phyloP scores from a whole-genome alignment of 1,140 invertebrate species.

The Diplogasteroides magnus region DNA sequence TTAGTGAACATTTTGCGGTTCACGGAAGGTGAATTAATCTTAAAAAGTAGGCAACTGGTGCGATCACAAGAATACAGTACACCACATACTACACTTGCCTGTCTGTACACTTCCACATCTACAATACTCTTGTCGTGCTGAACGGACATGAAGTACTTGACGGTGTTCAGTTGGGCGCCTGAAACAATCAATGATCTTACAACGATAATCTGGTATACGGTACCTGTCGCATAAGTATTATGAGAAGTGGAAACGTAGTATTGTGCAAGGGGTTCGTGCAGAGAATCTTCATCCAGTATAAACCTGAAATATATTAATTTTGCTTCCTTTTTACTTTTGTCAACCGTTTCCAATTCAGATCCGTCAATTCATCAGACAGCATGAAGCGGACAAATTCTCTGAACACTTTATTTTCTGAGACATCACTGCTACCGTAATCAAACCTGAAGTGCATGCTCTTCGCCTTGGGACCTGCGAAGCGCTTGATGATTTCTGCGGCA shows the following conservation, averaged over 20 bases:
- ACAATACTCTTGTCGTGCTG: not conserved
- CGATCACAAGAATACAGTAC: no score
- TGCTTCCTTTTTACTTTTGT: not conserved
- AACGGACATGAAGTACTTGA: slow-evolving; percentile 6
- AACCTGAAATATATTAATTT: not conserved
- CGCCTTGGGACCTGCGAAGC: no score
- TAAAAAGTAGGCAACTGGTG: no score
- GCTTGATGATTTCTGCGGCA: no score
- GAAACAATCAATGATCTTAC: slow-evolving; percentile 6
- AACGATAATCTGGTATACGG: slow-evolving; percentile 1
- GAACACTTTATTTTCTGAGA: no score
- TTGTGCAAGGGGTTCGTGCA: slow-evolving; percentile 90
- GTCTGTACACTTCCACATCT: slow-evolving; percentile 26
- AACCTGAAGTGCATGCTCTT: no score
- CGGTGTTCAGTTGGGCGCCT: slow-evolving; percentile 15
- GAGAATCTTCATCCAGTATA: slow-evolving; percentile 76
- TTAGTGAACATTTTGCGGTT: no score
- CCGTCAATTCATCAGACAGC: not conserved
- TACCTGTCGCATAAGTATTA: slow-evolving; percentile 73
- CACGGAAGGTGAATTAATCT: no score
- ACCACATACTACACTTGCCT: not conserved
- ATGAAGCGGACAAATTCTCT: not conserved
- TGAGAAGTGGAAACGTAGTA: slow-evolving; percentile 99
- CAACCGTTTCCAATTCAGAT: not conserved
- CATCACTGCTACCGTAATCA: no score